Evolutionary conservation across 2,888 invertebrate species (phyloP), one percentile per base, ranked within the genome.

Genomic region (Anthoptus insignis): DNA sequence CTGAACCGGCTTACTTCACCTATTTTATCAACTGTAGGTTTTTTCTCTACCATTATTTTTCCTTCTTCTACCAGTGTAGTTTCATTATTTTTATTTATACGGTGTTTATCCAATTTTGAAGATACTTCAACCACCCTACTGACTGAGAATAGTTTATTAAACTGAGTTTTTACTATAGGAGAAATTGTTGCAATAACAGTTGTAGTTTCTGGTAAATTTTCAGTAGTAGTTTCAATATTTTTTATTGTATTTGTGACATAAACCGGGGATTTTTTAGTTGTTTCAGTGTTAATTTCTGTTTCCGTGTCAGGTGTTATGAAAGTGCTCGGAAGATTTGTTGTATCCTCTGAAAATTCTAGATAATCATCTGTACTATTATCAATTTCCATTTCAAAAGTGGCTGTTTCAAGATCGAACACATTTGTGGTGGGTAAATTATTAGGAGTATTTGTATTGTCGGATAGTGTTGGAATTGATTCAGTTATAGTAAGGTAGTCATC

Each of bases 1-100:
- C 95, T 96, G 34, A 94, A 95, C 71, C 96, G 93, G 80, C 95
- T 96, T 0, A 96, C 95, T 83, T 95, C 96, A 49, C 96, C 96
- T 67, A 96, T 94, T 87, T 95, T 95, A 75, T 96, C 95, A 1
- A 95, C 76, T 14, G 93, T 94, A 0, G 96, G 95, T 76, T 94
- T 88, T 68, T 93, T 93, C 78, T 95, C 95, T n/a, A 95, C 86
- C 76, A 91, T 92, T 1, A 94, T 86, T 76, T 91, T 82, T 0
- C 94, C 92, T 73, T 93, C 91, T 80, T 94, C 94, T 53, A 94
- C 91, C 9, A 89, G 82, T 21, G 94, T 89, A 1, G 93, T 93
- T 79, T 91, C 84, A 70, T 93, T 94, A 64, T 95, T 94, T 70
- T 94, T 94, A 68, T 94, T 94, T 8, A 94, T 75, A 19, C 94